Percentiles rank a stretch among this genome's conserved stretches.
These are phyloP conservation scores for Eulemur rufifrons DNA, from an alignment of 2,113 vertebrate species.

Conservation along the genomic window DNA sequence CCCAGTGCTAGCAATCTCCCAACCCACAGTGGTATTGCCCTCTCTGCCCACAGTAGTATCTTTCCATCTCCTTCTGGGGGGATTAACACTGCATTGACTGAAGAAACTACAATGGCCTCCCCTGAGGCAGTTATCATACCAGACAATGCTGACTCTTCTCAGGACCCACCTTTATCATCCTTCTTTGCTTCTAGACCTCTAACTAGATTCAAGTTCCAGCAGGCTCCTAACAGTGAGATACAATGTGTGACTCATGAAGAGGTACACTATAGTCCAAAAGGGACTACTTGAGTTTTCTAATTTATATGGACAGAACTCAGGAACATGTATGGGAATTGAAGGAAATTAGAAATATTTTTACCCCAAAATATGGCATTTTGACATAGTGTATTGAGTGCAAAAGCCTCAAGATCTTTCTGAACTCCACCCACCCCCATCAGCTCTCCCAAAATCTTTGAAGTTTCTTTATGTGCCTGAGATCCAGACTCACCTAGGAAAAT, in stretches of 20 bases:
- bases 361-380: no score
- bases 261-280: neutral
- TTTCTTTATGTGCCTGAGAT: no score
- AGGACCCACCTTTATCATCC: neutral
- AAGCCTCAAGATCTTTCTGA: no score
- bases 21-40: neutral
- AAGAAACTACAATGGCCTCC: neutral
- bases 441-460: no score
- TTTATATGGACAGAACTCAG: neutral
- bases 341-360: no score
- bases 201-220: neutral
- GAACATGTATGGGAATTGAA: neutral
- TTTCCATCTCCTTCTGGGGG: neutral
- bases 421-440: no score
- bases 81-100: neutral
- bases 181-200: neutral
- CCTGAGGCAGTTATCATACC: neutral
- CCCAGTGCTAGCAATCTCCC: neutral
- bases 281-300: neutral
- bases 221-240: neutral
- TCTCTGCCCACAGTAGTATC: no score
- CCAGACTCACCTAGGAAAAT: no score
- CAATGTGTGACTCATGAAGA: neutral
- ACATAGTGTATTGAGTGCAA: no score
- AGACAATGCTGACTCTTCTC: neutral